Conservation (phyloP, 2,888 invertebrate species). For the Amblyjoppa proteus region DNA sequence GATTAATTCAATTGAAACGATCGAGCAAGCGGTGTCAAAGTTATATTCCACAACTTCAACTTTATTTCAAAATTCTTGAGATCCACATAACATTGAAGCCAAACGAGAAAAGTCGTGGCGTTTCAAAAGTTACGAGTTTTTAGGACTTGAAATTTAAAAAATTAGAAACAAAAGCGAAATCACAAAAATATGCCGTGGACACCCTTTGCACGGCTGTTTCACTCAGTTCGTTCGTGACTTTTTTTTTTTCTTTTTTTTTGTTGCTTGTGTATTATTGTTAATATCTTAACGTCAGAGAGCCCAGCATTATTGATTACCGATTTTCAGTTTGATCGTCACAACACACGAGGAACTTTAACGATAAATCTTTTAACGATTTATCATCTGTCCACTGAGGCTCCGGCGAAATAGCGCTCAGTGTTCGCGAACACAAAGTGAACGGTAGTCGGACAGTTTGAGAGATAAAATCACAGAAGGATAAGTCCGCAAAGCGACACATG, state of each 20-base stretch:
- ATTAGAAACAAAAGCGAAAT: not conserved
- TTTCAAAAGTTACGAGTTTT: not conserved
- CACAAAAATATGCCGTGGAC: not conserved
- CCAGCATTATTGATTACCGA: not conserved
- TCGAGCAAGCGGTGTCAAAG: not conserved
- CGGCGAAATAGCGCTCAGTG: conserved; percentile 2
- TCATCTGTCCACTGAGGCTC: conserved; percentile 26
- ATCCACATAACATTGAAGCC: not conserved
- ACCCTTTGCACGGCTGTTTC: not conserved
- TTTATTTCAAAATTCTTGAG: not conserved
- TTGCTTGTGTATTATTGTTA: not conserved
- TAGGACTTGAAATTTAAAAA: not conserved
- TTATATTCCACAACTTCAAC: not conserved
- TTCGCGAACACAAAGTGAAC: conserved; percentile 14
- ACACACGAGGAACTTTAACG: not conserved
- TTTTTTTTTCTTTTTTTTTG: not conserved
- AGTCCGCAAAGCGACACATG: conserved; percentile 61
- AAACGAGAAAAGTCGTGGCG: not conserved
- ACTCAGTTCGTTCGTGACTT: not conserved
- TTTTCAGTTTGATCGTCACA: not conserved
- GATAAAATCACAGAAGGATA: conserved; percentile 38
- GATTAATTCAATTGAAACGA: not conserved
- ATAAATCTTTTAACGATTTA: conserved; percentile 2
- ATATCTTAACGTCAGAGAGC: not conserved
- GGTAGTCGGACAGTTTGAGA: conserved; percentile 1